phyloP scores from a whole-genome alignment of 2,888 invertebrate genomes.

The Yponomeuta cagnagella region DNA sequence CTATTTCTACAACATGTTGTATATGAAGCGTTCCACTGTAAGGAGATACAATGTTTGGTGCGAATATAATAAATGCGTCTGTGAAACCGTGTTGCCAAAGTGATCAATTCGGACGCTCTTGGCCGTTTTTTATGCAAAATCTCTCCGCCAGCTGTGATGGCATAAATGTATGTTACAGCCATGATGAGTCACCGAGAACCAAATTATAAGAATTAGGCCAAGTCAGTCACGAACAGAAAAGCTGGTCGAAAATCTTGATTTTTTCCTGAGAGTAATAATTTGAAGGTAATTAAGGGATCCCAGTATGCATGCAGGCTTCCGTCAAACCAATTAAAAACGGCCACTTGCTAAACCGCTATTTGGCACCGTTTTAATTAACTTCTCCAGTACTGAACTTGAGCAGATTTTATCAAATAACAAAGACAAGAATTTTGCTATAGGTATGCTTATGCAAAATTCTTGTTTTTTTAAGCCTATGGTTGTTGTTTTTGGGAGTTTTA shows the following conservation, averaged over 20 bases:
- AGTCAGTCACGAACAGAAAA: constrained; percentile 36
- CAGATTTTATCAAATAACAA: not conserved
- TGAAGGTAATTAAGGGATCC: constrained; percentile 37
- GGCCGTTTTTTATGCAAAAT: constrained; percentile 11
- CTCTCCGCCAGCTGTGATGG: constrained; percentile 35
- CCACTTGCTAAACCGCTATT: constrained; percentile 4
- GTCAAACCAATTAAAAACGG: constrained; percentile 14
- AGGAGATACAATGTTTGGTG: no score
- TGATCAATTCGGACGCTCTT: no score
- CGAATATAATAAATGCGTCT: no score
- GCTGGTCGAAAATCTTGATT: constrained; percentile 36
- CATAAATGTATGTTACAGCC: constrained; percentile 48
- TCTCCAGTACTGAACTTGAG: not conserved
- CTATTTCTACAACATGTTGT: no score
- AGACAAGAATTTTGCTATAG: no score
- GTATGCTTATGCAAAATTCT: no score
- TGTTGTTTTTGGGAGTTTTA: no score
- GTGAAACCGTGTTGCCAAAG: no score
- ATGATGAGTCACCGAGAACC: constrained; percentile 40
- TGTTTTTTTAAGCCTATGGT: no score
- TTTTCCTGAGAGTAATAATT: constrained; percentile 40
- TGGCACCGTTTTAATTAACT: not conserved
- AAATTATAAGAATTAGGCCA: constrained; percentile 53
- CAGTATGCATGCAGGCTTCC: constrained; percentile 35
- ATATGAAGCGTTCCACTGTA: no score